Percentiles rank a stretch among this genome's conserved stretches.
Evolutionary conservation across 2,113 vertebrate genomes (phyloP).

Genomic region (Montifringilla adamsi): DNA sequence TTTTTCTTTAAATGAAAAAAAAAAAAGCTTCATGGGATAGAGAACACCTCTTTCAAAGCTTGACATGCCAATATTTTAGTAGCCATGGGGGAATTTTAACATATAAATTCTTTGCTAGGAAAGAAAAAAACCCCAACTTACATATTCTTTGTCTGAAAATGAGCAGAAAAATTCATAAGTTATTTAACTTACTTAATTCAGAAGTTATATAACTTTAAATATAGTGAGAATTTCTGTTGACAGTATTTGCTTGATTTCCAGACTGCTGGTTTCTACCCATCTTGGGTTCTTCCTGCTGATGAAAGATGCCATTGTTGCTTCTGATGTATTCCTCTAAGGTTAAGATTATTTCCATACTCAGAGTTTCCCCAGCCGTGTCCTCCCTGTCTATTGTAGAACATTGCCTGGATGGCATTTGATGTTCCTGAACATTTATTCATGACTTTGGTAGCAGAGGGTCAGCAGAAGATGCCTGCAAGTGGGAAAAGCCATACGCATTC

Average conservation of each 20-base stretch:
- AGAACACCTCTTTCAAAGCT: neutral
- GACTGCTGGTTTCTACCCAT: neutral
- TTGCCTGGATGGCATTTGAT: neutral
- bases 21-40: neutral
- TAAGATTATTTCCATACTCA: neutral
- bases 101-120: neutral
- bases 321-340: neutral
- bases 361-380: neutral
- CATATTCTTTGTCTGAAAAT: neutral
- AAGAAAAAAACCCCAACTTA: neutral
- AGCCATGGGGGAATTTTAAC: neutral
- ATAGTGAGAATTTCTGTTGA: neutral
- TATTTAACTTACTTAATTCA: neutral
- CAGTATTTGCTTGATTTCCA: neutral
- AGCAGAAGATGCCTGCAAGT: neutral
- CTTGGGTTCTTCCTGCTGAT: neutral
- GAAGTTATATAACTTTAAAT: neutral
- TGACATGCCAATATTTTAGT: neutral
- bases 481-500: neutral
- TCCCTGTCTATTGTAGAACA: neutral
- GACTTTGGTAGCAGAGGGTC: neutral
- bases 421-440: neutral
- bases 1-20: conserved; percentile 44
- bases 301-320: neutral
- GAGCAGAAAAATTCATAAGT: neutral